These are phyloP conservation scores for Hipparchia semele DNA, from an alignment of 2,888 invertebrate species.

Conservation along the genomic window DNA sequence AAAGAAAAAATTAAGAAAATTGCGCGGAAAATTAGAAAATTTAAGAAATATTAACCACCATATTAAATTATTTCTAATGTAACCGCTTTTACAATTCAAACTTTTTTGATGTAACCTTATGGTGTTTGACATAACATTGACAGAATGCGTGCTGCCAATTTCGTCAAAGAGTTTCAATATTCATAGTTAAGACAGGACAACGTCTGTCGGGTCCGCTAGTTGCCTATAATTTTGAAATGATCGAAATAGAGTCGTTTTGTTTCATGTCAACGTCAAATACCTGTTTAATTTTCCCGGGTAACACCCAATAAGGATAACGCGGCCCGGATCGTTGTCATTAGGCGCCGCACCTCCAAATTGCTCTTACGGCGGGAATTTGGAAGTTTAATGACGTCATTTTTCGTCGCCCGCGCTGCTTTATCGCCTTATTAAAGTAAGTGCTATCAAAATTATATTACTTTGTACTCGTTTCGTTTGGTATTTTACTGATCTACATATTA, in stretches of 20 bases:
- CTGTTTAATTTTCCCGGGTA: background rate
- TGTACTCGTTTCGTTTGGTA: background rate
- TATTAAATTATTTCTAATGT: too few relatives aligned
- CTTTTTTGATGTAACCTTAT: too few relatives aligned
- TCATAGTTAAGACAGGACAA: too few relatives aligned
- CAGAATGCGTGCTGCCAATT: too few relatives aligned
- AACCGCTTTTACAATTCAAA: too few relatives aligned
- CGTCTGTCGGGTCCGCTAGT: too few relatives aligned
- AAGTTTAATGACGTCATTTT: conserved; percentile 68
- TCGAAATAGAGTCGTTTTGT: background rate
- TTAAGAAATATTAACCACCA: too few relatives aligned
- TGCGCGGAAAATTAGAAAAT: too few relatives aligned
- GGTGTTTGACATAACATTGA: too few relatives aligned
- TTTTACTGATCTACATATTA: background rate
- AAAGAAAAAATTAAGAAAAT: too few relatives aligned
- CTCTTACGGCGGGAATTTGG: conserved; percentile 54
- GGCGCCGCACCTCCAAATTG: conserved; percentile 31
- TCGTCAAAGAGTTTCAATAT: too few relatives aligned
- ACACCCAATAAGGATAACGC: conserved; percentile 23
- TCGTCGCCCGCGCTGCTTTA: conserved; percentile 63
- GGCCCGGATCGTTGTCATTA: conserved; percentile 27
- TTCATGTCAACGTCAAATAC: background rate
- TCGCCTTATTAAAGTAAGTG: conserved; percentile 65
- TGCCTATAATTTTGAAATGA: too few relatives aligned
- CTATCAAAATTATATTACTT: conserved; percentile 57